A percentile compares a stretch with the other conserved stretches of the same genome.
Evolutionary conservation across 2,888 invertebrate species (phyloP).

Genomic region (Hirtodrosophila duncani): DNA sequence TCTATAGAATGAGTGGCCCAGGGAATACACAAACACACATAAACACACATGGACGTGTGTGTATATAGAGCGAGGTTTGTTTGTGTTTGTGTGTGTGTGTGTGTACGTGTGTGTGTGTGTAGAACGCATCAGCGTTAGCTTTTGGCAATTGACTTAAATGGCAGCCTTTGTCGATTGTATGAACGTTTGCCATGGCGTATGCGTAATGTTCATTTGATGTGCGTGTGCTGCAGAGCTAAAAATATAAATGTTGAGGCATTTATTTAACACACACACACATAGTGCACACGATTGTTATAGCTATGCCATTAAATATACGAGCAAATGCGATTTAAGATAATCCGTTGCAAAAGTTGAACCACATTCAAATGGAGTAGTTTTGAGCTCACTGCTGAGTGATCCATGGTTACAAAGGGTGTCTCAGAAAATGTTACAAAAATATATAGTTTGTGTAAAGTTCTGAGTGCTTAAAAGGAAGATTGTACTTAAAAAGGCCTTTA

Average conservation of each 20-base stretch:
- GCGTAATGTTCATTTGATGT: slow-evolving; percentile 67
- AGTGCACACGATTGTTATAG: background rate
- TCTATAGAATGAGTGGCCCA: slow-evolving; percentile 58
- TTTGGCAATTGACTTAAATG: slow-evolving; percentile 68
- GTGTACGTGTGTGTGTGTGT: slow-evolving; percentile 11
- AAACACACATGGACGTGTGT: background rate
- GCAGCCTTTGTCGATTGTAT: slow-evolving; percentile 52
- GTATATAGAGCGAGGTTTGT: slow-evolving; percentile 6
- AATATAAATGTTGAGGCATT: slow-evolving; percentile 34
- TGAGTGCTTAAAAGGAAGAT: no score
- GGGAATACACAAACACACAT: slow-evolving; percentile 22
- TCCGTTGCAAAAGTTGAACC: no score
- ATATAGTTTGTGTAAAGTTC: no score
- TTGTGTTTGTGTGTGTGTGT: background rate
- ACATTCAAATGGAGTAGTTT: no score
- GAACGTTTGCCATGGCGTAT: slow-evolving; percentile 55
- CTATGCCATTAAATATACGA: no score
- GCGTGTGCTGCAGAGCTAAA: slow-evolving; percentile 53
- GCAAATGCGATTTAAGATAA: no score
- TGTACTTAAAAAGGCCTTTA: no score
- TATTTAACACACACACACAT: slow-evolving; percentile 24
- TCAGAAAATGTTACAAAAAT: no score
- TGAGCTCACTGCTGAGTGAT: no score
- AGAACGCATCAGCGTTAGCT: slow-evolving; percentile 49
- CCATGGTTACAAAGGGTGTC: no score